Percentiles rank a stretch among this genome's conserved stretches.
Evolutionary conservation across 2,113 vertebrate genomes (phyloP).

Genomic region (Cinclus mexicanus): DNA sequence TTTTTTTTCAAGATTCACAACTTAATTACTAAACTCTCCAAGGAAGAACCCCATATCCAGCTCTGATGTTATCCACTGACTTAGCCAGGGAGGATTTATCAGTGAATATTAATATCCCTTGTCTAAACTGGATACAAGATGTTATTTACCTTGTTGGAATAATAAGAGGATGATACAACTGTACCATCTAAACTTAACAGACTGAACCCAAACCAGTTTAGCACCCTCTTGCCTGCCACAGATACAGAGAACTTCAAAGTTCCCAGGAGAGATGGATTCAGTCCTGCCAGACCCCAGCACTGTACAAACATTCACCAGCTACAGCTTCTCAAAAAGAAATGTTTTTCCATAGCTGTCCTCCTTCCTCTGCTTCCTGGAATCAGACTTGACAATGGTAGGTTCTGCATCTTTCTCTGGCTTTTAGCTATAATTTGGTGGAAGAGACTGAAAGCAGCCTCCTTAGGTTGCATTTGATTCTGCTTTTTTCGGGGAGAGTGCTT

Average conservation of each 20-base stretch:
- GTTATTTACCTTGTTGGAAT: not conserved
- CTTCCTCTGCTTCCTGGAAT: not conserved
- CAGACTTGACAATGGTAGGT: not conserved
- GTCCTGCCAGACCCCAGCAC: not conserved
- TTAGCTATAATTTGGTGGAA: not conserved
- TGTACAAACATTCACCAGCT: not conserved
- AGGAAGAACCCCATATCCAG: not conserved
- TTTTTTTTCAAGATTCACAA: not conserved
- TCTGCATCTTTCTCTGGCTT: not conserved
- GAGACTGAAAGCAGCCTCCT: not conserved
- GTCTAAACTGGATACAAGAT: not conserved
- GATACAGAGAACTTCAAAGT: not conserved
- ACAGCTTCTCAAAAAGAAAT: not conserved
- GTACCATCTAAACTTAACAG: not conserved
- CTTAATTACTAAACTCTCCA: not conserved
- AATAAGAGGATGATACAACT: not conserved
- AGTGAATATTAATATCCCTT: not conserved
- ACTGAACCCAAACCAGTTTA: not conserved
- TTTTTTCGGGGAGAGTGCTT: not conserved
- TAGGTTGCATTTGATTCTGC: not conserved
- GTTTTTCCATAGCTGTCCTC: not conserved
- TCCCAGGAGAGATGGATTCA: not conserved
- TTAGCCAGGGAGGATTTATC: not conserved
- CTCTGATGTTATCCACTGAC: not conserved
- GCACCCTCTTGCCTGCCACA: not conserved